Evolutionary conservation across 2,113 vertebrate species (phyloP), one percentile per base, ranked within the genome.

Genomic region (Pangasianodon hypophthalmus): DNA sequence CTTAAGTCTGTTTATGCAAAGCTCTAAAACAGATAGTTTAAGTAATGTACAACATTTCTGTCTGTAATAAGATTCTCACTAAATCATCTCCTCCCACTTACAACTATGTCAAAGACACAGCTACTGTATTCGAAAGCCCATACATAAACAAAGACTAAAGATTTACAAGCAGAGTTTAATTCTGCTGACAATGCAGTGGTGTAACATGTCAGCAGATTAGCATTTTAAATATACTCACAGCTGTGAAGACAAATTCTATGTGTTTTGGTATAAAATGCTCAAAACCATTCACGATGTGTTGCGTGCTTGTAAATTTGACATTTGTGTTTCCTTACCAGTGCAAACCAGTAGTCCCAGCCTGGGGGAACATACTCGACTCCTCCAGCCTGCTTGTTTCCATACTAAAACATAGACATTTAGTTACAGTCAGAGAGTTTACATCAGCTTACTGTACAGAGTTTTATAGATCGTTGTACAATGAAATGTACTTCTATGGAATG

Each of bases 261-360:
- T 54, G 29, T n/a, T 16, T 54, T n/a, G 29, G 32, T 26, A 60
- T 79, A 80, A 79, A 80, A 50, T 2, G 9, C 41, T 46, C 32
- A 79, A 77, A 77, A 50, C 29, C 71, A 77, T 73, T 3, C 18
- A 71, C 18, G 32, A 73, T 58, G 32, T 11, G 0, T 13, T 79
- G 37, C 32, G 14, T 73, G 37, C 26, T 60, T 67, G 10, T 67
- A 10, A 50, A 6, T 14, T 21, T 24, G 37, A 62, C 26, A 60
- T 60, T 32, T 52, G 13, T 10, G 8, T 84, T 85, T 85, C 62
- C 98, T 95, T 94, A 99, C 98, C 97, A 99, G 94, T 62, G 97
- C 98, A 84, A 97, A 97, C 98, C 98, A 99, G 90, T 97, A 97
- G 94, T 93, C 98, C 98, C 98, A 99, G 86, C 98, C 98, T 26